Evolutionary conservation across 2,888 invertebrate species (phyloP).

Genomic region (Bibio marci): DNA sequence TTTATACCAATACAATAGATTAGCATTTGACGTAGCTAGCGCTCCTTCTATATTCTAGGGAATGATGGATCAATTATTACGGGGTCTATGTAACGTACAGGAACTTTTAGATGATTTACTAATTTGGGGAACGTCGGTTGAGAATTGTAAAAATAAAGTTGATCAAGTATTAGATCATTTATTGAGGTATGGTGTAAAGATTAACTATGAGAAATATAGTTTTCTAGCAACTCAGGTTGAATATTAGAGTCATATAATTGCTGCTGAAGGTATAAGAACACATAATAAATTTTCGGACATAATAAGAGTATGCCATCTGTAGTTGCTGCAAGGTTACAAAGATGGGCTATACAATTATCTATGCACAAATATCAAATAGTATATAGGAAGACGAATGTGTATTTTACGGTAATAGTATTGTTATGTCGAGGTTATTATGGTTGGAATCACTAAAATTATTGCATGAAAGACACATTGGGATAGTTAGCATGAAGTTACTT

Average conservation of each 20-base stretch:
- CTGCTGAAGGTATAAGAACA: conserved; percentile 7
- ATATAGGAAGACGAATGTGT: conserved; percentile 8
- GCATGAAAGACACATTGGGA: conserved; percentile 4
- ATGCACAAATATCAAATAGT: too few relatives aligned
- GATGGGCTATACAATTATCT: too few relatives aligned
- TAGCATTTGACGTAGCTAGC: conserved; percentile 11
- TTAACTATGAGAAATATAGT: conserved; percentile 9
- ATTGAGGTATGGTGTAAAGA: neutral
- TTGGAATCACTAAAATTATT: conserved; percentile 3
- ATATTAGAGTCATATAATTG: conserved; percentile 9
- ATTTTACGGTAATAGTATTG: conserved; percentile 1
- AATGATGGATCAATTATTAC: conserved; percentile 5
- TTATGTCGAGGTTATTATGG: conserved; percentile 4
- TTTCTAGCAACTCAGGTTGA: conserved; percentile 7
- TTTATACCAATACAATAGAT: conserved; percentile 10
- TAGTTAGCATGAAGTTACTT: neutral
- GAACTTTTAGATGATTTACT: conserved; percentile 3
- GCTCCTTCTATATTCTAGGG: conserved; percentile 12
- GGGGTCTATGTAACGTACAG: conserved; percentile 5
- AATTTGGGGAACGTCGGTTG: neutral
- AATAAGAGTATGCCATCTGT: too few relatives aligned
- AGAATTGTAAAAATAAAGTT: neutral
- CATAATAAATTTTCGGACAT: too few relatives aligned
- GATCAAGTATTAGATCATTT: neutral
- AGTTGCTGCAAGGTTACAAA: too few relatives aligned